phyloP scores from a whole-genome alignment of 2,113 vertebrate genomes.

The Ictalurus furcatus region DNA sequence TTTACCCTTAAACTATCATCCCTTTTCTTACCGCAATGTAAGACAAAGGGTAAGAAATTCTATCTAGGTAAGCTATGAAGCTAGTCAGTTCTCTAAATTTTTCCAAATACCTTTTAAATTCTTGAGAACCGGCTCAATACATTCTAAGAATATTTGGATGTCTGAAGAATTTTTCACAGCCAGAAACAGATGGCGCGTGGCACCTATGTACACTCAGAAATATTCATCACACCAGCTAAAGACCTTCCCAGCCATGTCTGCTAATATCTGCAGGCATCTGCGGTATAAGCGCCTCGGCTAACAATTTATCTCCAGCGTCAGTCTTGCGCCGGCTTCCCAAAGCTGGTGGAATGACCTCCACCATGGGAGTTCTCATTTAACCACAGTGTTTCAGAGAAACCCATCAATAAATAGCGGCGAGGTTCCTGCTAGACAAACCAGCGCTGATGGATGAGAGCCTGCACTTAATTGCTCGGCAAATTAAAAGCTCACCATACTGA shows the following conservation, averaged over 20 bases:
- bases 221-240: constrained; percentile 77
- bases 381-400: constrained; percentile 81
- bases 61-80: neutral
- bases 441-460: constrained; percentile 88
- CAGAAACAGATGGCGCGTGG: constrained; percentile 80
- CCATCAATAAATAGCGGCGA: constrained; percentile 89
- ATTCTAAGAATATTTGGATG: constrained; percentile 31
- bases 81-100: neutral
- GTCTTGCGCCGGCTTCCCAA: constrained; percentile 74
- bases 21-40: neutral
- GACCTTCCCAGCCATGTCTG: constrained; percentile 68
- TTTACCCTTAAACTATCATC: neutral
- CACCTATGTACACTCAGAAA: constrained; percentile 72
- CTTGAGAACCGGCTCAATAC: neutral
- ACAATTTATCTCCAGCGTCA: constrained; percentile 79
- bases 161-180: constrained; percentile 58
- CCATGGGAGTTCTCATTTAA: constrained; percentile 84
- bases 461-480: constrained; percentile 91
- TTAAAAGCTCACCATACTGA: constrained; percentile 87
- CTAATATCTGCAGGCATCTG: constrained; percentile 79
- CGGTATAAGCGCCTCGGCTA: constrained; percentile 68
- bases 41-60: neutral
- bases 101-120: neutral
- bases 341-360: constrained; percentile 78
- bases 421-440: constrained; percentile 81